phyloP scores from a whole-genome alignment of 2,113 vertebrate species.

The Lepisosteus osseus region DNA sequence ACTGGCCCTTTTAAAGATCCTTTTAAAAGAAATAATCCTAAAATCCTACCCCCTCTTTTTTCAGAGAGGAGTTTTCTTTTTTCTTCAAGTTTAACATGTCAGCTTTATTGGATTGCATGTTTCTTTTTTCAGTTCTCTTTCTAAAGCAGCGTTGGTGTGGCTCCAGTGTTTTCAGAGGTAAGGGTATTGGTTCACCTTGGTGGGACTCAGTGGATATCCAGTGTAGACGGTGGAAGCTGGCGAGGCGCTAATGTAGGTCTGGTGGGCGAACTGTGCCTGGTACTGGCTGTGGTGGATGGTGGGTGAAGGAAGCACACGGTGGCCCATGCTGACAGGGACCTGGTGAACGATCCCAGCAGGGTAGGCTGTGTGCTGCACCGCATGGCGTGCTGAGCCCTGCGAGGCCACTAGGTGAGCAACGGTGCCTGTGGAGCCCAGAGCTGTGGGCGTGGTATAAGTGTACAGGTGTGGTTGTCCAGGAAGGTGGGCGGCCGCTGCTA shows the following conservation, averaged over 20 bases:
- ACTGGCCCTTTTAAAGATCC: slow-evolving; percentile 55
- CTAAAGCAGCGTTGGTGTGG: slow-evolving; percentile 43
- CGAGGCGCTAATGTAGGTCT: slow-evolving; percentile 97
- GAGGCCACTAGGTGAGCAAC: slow-evolving; percentile 94
- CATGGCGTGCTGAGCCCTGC: slow-evolving; percentile 84
- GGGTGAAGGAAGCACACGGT: slow-evolving; percentile 88
- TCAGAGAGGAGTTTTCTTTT: slow-evolving; percentile 39
- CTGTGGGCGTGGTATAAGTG: slow-evolving; percentile 83
- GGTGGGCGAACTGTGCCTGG: slow-evolving; percentile 94
- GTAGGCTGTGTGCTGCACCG: slow-evolving; percentile 87
- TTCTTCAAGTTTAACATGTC: slow-evolving; percentile 61
- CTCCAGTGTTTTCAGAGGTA: slow-evolving; percentile 90
- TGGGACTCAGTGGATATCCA: slow-evolving; percentile 98
- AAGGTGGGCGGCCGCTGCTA: slow-evolving; percentile 83
- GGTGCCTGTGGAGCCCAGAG: slow-evolving; percentile 87
- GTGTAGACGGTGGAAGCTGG: slow-evolving; percentile 98
- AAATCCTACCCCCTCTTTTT: slow-evolving; percentile 35
- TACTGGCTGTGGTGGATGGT: slow-evolving; percentile 93
- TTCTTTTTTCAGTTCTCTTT: slow-evolving; percentile 48
- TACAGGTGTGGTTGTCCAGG: slow-evolving; percentile 93
- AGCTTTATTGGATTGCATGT: slow-evolving; percentile 53
- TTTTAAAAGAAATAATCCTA: slow-evolving; percentile 30
- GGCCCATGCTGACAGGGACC: slow-evolving; percentile 94
- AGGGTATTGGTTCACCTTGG: slow-evolving; percentile 99
- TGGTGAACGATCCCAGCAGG: slow-evolving; percentile 91